Evolutionary conservation across 2,113 vertebrate genomes (phyloP).

Genomic region (Haemorhous mexicanus): DNA sequence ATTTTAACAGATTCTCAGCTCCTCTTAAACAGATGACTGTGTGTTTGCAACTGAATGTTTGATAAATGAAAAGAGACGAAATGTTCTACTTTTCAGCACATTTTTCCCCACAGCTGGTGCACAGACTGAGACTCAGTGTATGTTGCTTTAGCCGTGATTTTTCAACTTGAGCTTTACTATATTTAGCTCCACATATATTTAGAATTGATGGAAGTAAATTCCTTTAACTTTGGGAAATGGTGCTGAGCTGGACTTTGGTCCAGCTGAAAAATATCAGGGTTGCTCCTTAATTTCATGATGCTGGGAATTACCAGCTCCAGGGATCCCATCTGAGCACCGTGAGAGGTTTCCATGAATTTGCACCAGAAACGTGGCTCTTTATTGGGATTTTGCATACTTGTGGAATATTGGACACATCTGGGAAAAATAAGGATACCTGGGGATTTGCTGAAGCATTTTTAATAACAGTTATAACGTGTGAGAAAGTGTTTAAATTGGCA

Average conservation of each 20-base stretch:
- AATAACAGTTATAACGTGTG: not conserved
- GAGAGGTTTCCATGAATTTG: not conserved
- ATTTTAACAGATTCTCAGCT: conserved; percentile 65
- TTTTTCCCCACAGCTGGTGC: conserved; percentile 82
- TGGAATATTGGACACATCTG: not conserved
- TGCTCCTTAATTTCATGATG: not conserved
- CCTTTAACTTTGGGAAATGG: conserved; percentile 62
- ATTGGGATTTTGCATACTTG: not conserved
- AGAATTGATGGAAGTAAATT: conserved; percentile 70
- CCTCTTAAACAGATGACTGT: conserved; percentile 65
- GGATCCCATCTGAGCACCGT: rapidly evolving
- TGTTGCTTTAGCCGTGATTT: conserved; percentile 79
- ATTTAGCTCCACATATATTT: conserved; percentile 76
- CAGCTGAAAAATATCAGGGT: conserved; percentile 14
- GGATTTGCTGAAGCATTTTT: not conserved
- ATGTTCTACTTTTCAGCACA: conserved; percentile 84
- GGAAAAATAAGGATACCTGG: not conserved
- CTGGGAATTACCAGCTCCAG: not conserved
- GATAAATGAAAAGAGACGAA: conserved; percentile 79
- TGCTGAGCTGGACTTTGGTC: conserved; percentile 68
- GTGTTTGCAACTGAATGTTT: conserved; percentile 74
- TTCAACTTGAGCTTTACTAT: conserved; percentile 77
- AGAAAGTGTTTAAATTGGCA: conserved; percentile 24
- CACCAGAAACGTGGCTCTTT: not conserved
- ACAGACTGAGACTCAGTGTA: conserved; percentile 77